These are phyloP conservation scores for Diplodus puntazzo DNA, from an alignment of 2,797 vertebrate genomes.

Conservation along the genomic window DNA sequence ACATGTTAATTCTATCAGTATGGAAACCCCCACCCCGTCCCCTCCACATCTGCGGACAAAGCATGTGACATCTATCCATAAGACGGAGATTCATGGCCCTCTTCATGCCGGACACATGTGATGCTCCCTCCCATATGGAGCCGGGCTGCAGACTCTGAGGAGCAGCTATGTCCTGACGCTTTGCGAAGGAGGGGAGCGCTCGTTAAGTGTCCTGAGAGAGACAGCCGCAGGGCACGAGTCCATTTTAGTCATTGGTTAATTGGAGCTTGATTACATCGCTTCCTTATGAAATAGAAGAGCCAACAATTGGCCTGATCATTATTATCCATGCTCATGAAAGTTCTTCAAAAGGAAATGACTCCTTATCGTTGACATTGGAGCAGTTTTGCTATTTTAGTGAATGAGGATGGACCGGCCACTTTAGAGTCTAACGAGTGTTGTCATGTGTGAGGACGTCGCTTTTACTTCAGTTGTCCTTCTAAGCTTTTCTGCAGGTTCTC, in stretches of 20 bases:
- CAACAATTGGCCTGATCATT: constrained; percentile 79
- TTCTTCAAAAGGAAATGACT: constrained; percentile 82
- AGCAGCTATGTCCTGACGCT: constrained; percentile 48
- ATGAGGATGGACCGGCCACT: constrained; percentile 46
- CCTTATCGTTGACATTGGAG: constrained; percentile 72
- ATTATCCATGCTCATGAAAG: constrained; percentile 78
- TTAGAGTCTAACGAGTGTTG: constrained; percentile 57
- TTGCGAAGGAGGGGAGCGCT: constrained; percentile 3
- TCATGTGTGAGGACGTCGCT: constrained; percentile 46
- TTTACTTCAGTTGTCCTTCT: constrained; percentile 62
- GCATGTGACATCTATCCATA: constrained; percentile 83
- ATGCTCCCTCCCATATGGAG: constrained; percentile 72
- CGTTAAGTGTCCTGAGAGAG: constrained; percentile 72
- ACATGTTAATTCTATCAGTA: constrained; percentile 86
- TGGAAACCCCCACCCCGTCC: constrained; percentile 68
- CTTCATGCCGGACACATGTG: constrained; percentile 78
- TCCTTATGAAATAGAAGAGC: constrained; percentile 76
- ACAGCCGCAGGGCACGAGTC: constrained; percentile 73
- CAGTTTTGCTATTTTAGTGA: constrained; percentile 70
- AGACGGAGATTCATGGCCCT: constrained; percentile 79
- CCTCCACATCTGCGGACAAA: constrained; percentile 74
- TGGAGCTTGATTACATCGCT: constrained; percentile 82
- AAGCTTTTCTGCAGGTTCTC: no score
- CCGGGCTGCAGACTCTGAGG: constrained; percentile 50
- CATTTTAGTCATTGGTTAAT: constrained; percentile 84